Base-by-base conservation (phyloP, 2,888 invertebrate species). In the Scelioninae gen. 1 region DNA sequence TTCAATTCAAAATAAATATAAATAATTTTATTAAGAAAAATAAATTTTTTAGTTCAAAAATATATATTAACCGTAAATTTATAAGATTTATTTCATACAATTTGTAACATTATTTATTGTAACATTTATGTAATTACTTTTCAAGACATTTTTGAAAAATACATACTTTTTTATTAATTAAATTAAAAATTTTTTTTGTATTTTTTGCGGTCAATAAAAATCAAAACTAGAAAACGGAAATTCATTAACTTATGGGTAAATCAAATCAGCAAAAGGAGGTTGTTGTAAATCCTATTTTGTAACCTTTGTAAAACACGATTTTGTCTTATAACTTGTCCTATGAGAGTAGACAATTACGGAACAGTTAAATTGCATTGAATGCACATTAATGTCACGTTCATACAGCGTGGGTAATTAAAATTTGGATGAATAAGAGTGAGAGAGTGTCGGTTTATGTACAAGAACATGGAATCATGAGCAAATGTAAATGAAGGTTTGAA, bases 401-500 rank as follows among this genome's bases (percentile, higher is more conserved):
- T 62, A 32, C 43, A 68, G 53, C 45, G 55, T 31, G 49, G 60
- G 62, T 66, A 77, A 82, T 82, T 82, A 77, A 72, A 77, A 72
- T 71, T 71, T 65, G 53, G 65, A 65, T 58, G 75, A 69, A 63
- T 58, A n/a, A n/a, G 23, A 51, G 38, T 47, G 60, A 53, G 55
- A 32, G 38, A 11, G 29, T 45, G 10, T 9, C n/a, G 55, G 51
- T 72, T 79, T 55, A 63, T 69, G 40, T 43, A 68, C 62, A 51
- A 60, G 55, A 51, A 55, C 74, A 55, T 10, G 29, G 63, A 77
- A 62, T 62, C 69, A 13, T 43, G 65, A 72, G 49, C 29, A 53
- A 49, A 75, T 65, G 75, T 53, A 69, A 81, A 69, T 75, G 51
- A 75, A 75, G 75, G 66, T 66, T 66, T 49, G 45, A 51, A 81